Evolutionary conservation across 2,797 vertebrate species (phyloP), one percentile per base, ranked within the genome.

Genomic region (Eleutherodactylus coqui): DNA sequence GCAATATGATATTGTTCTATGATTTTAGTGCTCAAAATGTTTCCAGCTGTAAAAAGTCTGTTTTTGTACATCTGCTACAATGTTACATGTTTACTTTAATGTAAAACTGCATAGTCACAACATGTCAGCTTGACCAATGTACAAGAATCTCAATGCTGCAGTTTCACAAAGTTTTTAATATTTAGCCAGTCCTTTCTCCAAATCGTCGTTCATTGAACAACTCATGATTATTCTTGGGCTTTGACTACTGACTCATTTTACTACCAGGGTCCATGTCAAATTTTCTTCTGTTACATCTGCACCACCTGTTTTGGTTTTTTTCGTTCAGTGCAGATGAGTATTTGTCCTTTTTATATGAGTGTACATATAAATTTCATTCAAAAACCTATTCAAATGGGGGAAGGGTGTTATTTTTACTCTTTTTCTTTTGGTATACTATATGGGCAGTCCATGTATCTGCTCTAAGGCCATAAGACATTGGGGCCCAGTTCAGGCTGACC

Each of bases 11-110:
- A 86, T 75, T 41, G 62, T 45, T 29, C 29, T 85, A 88, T 88
- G 75, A 72, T 91, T 88, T n/a, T 89, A 87, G 86, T 69, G 87
- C 85, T 88, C 84, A 89, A 90, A 92, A 88, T 89, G 43, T 90
- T 92, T 92, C 89, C 89, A 93, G 79, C 41, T 24, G 88, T 90
- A 89, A 47, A 83, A 83, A 5, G 51, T 89, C 89, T 87, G 11
- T 38, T 90, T 91, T 88, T 89, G 86, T 86, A 88, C 89, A 92
- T 88, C 89, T 89, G 87, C 90, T 89, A 24, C 14, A 76, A 29
- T 16, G 53, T 70, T 21, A 73, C 49, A 34, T 85, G 41, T 85
- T 69, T 67, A 32, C 34, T 27, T 16, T 16, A 38, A 29, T 24
- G 34, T 21, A 38, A 38, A 79, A 75, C 41, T 72, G 49, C 36